Base-by-base conservation (phyloP, 2,797 vertebrate genomes). In the Mustela erminea region DNA sequence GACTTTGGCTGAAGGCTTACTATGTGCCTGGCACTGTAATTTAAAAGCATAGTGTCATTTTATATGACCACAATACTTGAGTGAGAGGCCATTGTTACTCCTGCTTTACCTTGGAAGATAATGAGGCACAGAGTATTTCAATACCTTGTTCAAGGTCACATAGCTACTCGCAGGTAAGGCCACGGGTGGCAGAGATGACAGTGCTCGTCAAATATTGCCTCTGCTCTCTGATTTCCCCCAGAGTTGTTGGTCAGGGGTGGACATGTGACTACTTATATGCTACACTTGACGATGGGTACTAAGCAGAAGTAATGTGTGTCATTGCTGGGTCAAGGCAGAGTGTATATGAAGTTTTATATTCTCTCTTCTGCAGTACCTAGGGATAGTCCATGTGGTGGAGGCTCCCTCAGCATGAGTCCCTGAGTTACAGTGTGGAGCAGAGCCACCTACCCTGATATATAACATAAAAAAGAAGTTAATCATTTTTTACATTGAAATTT, bases 21-120 rank as follows among this genome's bases (percentile, higher is more conserved):
- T 95, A 18, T 95, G 35, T 92, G 62, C 81, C 72, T 75, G 68
- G 78, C n/a, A 46, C 83, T 35, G n/a, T 75, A 70, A 97, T 92
- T 96, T 96, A 96, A 87, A 92, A 41, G 54, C 32, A 8, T 58
- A n/a, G 90, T 88, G 81, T 92, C 83, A 92, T 62, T 89, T 96
- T 81, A 86, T 96, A 60, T 91, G 72, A 81, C 38, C 56, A 56
- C 11, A 93, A 12, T 80, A 23, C 41, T 91, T 82, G 81, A 90
- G 38, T 82, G 56, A 41, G 92, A 91, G 21, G 46, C n/a, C 25
- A 4, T 72, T 80, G 60, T 64, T 96, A n/a, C 64, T 70, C n/a
- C 72, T 95, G 68, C 75, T 90, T 66, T 72, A 66, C 84, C 56
- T 8, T 46, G 84, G 49, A 58, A 38, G 41, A 92, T 87, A 93